Conservation (phyloP, 2,888 invertebrate genomes). For the Chymomyza amoena region DNA sequence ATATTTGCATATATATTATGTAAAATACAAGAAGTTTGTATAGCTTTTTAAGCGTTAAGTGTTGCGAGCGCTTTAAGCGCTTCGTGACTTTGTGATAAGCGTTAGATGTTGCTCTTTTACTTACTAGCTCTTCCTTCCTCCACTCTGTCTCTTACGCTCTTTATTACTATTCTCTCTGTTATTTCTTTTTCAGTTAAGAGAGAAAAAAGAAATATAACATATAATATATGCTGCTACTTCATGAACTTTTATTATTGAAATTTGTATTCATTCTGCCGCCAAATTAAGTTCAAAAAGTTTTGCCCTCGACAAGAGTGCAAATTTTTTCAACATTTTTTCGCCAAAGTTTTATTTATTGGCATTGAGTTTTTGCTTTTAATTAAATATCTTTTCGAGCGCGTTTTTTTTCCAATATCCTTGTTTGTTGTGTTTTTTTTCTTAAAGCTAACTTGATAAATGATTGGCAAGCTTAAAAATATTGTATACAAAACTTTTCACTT, state of each 20-base stretch:
- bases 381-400: slow-evolving; percentile 46
- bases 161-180: not conserved
- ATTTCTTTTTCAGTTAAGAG: not conserved
- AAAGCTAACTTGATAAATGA: slow-evolving; percentile 54
- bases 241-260: slow-evolving; percentile 30
- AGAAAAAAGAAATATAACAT: not conserved
- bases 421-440: slow-evolving; percentile 16
- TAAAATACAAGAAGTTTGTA: not conserved
- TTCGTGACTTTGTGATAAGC: slow-evolving; percentile 68
- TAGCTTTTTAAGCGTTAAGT: not conserved
- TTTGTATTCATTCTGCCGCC: slow-evolving; percentile 48
- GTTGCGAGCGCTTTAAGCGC: slow-evolving; percentile 55
- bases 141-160: slow-evolving; percentile 6
- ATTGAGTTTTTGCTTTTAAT: slow-evolving; percentile 52
- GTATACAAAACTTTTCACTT: slow-evolving; percentile 29
- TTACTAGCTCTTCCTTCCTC: slow-evolving; percentile 7
- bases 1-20: not conserved
- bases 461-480: slow-evolving; percentile 32
- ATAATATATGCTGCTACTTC: not conserved
- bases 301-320: not conserved
- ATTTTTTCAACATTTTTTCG: slow-evolving; percentile 1
- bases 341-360: slow-evolving; percentile 63
- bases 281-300: slow-evolving; percentile 41
- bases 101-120: slow-evolving; percentile 52
- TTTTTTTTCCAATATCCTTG: not conserved